Evolutionary conservation across 2,113 vertebrate species (phyloP), one percentile per base, ranked within the genome.

Genomic region (Hassar affinis): DNA sequence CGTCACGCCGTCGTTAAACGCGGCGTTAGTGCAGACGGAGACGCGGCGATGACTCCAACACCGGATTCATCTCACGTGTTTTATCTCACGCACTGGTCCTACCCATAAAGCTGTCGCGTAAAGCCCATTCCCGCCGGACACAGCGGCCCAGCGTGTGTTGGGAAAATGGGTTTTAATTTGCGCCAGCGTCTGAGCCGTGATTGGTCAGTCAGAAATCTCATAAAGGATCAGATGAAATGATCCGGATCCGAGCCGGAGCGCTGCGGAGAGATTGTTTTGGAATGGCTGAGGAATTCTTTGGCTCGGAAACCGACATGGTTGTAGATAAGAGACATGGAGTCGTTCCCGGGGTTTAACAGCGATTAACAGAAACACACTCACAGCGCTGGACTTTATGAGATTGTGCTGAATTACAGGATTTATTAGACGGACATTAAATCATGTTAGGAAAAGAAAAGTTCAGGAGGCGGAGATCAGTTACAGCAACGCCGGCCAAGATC

Each of bases 401-500:
- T 83, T 83, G 87, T 88, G 80, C 87, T 68, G 88, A 85, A 87
- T 79, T 74, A 81, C 82, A 88, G 87, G 86, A 88, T 89, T 84
- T 86, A 91, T 92, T 90, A 92, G 84, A 72, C 87, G 86, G 87
- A 89, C 91, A 91, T 93, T 88, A 91, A 87, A 90, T 92, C 87
- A 91, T 92, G 89, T 92, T 92, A 91, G 91, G 88, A 89, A 79
- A 89, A 87, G 90, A 92, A 91, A 91, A 88, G 89, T 91, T 92
- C 91, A 91, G 76, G 85, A 89, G 77, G 82, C 27, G 69, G 33
- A 33, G 78, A 87, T 89, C 92, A 88, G 77, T 88, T 80, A 30
- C 84, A 90, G 89, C 88, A 92, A 91, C 85, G 6, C 86, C 78
- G 86, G 93, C 90, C 87, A 25, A 82, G 84, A 90, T 81, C 87